Base-by-base conservation (phyloP, 2,113 vertebrate species). In the Baryphthengus martii region DNA sequence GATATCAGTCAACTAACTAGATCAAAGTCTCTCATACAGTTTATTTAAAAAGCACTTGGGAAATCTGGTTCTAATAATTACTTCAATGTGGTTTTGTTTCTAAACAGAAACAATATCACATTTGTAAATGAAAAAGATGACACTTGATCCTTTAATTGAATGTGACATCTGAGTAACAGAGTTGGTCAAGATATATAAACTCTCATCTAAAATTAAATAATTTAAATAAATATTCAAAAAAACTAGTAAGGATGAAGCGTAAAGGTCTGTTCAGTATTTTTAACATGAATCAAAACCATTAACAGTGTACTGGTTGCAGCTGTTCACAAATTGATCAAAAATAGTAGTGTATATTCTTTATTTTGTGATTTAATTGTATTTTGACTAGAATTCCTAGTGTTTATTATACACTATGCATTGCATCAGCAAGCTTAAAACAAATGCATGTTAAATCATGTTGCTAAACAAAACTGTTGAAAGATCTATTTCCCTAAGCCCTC, bases 1-100 rank as follows among this genome's bases (percentile, higher is more conserved):
- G 91, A 82, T 63, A 84, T 20, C 19, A 75, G 85, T 92, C 85
- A 90, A 63, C 88, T 87, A 78, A 87, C 70, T 61, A 93, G 96
- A 97, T 97, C 96, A 97, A 97, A 97, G 96, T 66, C 61, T 89
- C 26, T 92, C 71, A 47, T 78, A 90, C 61, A 93, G 94, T 91
- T 96, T 96, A 89, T 96, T 96, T 96, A 94, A 97, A 96, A 97
- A 97, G 33, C 79, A 76, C 61, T 96, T 88, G 87, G 72, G 84
- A 89, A 96, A 96, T 96, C 90, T 94, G 83, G 65, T 74, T 96
- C 72, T 73, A 95, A 67, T 96, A 97, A 97, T 88, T 58, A 90
- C 63, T 97, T 97, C 94, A 96, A 66, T 85, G 71, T 93, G 90
- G 52, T 96, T 95, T 71, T 70, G 61, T 85, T 96, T 97, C 90